Evolutionary conservation across 2,888 invertebrate species (phyloP), one percentile per base, ranked within the genome.

Genomic region (Microctonus brassicae): DNA sequence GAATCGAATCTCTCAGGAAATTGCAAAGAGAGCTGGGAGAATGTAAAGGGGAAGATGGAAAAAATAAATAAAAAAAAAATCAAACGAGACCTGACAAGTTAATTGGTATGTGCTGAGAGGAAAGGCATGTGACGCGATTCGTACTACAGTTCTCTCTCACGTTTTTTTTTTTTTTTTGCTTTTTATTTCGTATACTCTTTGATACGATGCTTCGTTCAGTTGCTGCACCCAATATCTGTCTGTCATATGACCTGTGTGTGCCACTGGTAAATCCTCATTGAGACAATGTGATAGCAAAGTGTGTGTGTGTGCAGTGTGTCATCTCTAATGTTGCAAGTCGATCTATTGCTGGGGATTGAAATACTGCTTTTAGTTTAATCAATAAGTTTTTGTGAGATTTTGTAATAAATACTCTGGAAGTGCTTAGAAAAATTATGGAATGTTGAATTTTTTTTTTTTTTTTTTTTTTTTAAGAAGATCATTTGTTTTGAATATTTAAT

Each of bases 61-160:
- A 17, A 63, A 53, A 33, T 20, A 29, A 36, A 63, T 64, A 29
- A 58, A 17, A 63, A 53, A 33, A 26, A 29, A 36, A 63, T 64
- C 52, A 65, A 58, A 69, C 62, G 69, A 52, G 64, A 65, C 64
- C 63, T 75, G 73, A 75, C 75, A 74, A 70, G 73, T 75, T 75
- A 75, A 75, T 75, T 75, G 73, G 72, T 67, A 74, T 66, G 74
- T 73, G 70, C 57, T 20, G 64, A 61, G 58, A 61, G 55, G 24
- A 69, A 57, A 34, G 52, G 57, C 60, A 53, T 67, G 69, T 72
- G 47, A 66, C 63, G 69, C 58, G 65, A 73, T 72, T 53, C 36
- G 17, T 52, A 17, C 29, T 42, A n/a, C 29, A n/a, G 55, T 24
- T 57, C 34, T 66, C 36, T 57, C 42, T 47, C 42, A 47, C 61